Evolutionary conservation across 1,140 invertebrate species (phyloP).

Genomic region (Habropoda laboriosa): DNA sequence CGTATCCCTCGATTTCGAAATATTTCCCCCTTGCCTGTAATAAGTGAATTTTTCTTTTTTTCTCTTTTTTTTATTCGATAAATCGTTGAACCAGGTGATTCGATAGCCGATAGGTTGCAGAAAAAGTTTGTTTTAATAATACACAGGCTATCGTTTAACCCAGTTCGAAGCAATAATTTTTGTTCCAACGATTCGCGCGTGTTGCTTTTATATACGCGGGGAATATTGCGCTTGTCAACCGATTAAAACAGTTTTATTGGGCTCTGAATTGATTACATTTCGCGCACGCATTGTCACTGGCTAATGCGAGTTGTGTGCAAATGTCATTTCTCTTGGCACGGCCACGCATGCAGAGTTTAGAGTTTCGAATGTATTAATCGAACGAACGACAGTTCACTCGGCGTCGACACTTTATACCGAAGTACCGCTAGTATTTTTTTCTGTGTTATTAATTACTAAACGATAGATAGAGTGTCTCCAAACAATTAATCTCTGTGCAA

Average conservation of each 20-base stretch:
- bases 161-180: constrained; percentile 3
- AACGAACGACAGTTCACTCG: neutral
- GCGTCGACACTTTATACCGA: too few species aligned
- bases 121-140: neutral
- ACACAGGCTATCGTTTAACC: neutral
- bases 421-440: neutral
- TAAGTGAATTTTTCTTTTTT: neutral
- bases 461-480: too few species aligned
- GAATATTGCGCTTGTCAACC: constrained; percentile 12
- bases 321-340: neutral
- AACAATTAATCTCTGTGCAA: neutral
- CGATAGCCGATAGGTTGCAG: neutral
- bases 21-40: neutral
- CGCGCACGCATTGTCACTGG: constrained; percentile 16
- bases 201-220: neutral
- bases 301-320: constrained; percentile 8
- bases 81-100: neutral
- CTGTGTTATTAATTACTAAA: too few species aligned
- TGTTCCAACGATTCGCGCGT: neutral
- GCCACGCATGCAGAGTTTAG: neutral
- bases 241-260: constrained; percentile 28
- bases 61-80: too few species aligned
- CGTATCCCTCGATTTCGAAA: neutral
- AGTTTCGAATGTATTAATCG: constrained; percentile 2
- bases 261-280: neutral